These are phyloP conservation scores for Parnassius smintheus DNA, from an alignment of 2,888 invertebrate genomes.

Conservation along the genomic window DNA sequence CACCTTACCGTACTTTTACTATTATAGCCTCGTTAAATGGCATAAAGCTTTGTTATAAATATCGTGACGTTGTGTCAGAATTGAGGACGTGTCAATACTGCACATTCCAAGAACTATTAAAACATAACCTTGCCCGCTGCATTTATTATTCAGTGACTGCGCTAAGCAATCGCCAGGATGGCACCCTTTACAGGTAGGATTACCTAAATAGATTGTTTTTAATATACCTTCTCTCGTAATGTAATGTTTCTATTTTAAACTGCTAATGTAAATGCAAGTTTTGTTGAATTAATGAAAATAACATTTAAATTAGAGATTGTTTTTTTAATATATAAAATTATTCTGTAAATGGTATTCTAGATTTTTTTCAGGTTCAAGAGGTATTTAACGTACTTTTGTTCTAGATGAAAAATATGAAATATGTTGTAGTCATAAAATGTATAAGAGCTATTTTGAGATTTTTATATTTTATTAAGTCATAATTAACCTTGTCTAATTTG, in stretches of 20 bases:
- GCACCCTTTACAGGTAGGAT: constrained; percentile 72
- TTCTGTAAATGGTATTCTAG: no score
- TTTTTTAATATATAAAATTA: no score
- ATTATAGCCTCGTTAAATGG: constrained; percentile 73
- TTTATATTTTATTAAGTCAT: no score
- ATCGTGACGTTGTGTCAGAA: constrained; percentile 48
- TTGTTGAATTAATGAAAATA: no score
- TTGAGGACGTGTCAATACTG: constrained; percentile 44
- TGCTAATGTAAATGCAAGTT: no score
- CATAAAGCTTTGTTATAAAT: constrained; percentile 56
- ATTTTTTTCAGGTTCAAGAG: no score
- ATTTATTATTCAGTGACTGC: constrained; percentile 77
- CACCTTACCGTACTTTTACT: constrained; percentile 44
- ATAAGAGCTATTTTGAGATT: constrained; percentile 7
- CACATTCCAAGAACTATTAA: constrained; percentile 44
- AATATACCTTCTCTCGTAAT: neutral
- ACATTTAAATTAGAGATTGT: no score
- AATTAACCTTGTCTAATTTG: no score
- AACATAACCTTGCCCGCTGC: constrained; percentile 67
- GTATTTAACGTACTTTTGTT: neutral
- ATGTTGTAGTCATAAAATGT: neutral
- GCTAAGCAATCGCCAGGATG: constrained; percentile 72
- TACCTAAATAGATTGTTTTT: constrained; percentile 36
- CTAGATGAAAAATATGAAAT: neutral
- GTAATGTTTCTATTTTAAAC: no score